Base-by-base conservation (phyloP, 2,888 invertebrate genomes). In the Gastrophysa polygoni region DNA sequence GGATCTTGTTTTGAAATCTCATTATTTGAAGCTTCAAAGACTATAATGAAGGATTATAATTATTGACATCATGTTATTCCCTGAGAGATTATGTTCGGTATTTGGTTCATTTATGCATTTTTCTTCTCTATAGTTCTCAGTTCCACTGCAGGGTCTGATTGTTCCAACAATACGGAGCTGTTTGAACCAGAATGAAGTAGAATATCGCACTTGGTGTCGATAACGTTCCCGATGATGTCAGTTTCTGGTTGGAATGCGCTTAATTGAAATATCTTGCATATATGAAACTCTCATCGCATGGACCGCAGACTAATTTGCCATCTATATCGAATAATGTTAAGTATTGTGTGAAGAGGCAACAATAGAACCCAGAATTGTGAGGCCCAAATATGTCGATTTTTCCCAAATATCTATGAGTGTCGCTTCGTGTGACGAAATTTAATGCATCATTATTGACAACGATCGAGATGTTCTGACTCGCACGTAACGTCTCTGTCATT, bases 151-250 rank as follows among this genome's bases (percentile, higher is more conserved):
- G 14, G 24, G 3, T 24, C 24, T 24, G 34, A 14, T 43, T 52
- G 21, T 47, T 50, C 20, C 4, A 51, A 51, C 46, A 59, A 59
- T 46, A 52, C 29, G 21, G 52, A 34, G 46, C 47, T 28, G 20
- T 32, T 52, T 2, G 29, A 32, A 32, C 29, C 10, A 8, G 2
- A 32, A 32, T 21, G 14, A 28, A 2, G 28, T 18, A 14, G 11
- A 48, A 14, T 48, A 28, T 11, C 17, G 28, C 32, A 28, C 17
- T 50, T n/a, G 24, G 17, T 49, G 20, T 14, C 38, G 38, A 38
- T 38, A 38, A 38, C 14, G 14, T n/a, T 14, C 38, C 14, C 4
- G 38, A 38, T 38, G 38, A 38, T 38, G 38, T 38, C 14, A 38
- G 14, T 10, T 38, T 14, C 38, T 38, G 7, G 14, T 38, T 38